Evolutionary conservation across 1,140 invertebrate genomes (phyloP), one percentile per base, ranked within the genome.

Genomic region (fruit fly (Drosophila melanogaster)): DNA sequence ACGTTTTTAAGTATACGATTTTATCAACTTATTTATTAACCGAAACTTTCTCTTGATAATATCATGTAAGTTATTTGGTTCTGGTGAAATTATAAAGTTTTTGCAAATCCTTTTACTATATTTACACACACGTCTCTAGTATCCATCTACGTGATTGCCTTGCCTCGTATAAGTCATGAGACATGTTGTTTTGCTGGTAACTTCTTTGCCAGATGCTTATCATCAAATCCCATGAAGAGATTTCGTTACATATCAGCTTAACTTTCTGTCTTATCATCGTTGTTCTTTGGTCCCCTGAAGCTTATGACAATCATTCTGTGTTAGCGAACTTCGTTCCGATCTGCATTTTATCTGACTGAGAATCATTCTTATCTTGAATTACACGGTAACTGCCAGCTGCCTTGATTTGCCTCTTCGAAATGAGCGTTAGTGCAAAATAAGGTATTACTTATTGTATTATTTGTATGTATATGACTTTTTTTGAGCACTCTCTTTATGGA

Each of bases 201-300:
- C n/a, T 43, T 51, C 33, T 64, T 67, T 11, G 46, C 35, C 44
- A 51, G 11, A 35, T 41, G 44, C 37, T 67, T 64, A 67, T 64
- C 46, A 50, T 5, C 15, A 26, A 10, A 30, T 11, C 15, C 10
- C 5, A 35, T 7, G 30, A 60, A 15, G 15, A 64, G 35, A 58
- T 55, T 58, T 57, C 19, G 24, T 65, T 66, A 66, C 57, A 66
- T 30, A 38, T 24, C 19, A 30, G 24, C 7, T 44, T 33, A 11
- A 47, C 57, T 30, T 66, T 66, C 24, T 41, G 44, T 44, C 19
- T 22, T 22, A 50, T 66, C 35, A 66, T 62, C 24, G 19, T 4
- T 24, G 11, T 24, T 49, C 14, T 11, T 61, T 61, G 17, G 43
- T 24, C 40, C 17, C 33, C 56, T n/a, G 2, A 14, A 6, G 15